Base-by-base conservation (phyloP, 2,888 invertebrate genomes). In the Pediacus dermestoides region DNA sequence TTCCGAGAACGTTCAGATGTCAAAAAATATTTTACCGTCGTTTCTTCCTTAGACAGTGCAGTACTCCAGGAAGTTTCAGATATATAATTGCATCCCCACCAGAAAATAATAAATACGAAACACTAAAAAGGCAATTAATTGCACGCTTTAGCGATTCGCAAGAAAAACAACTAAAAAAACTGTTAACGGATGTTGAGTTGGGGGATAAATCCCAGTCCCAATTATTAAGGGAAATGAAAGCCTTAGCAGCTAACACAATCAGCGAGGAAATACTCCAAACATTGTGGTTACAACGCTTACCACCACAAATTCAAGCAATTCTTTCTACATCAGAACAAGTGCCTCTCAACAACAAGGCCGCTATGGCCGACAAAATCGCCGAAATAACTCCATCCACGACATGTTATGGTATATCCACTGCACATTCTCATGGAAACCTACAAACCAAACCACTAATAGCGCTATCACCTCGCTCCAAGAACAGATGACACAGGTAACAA, bases 141-240 rank as follows among this genome's bases (percentile, higher is more conserved):
- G 31, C 36, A 2, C 39, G 42, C 35, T 56, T 50, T 25, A 39
- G 48, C 9, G 55, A 53, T 13, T 54, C 53, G 0, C 51, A 57
- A 18, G 45, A 44, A 22, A 48, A 37, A 16, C 41, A 46, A 1
- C 4, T 53, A 25, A 42, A 45, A 10, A 53, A 55, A 39, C 18
- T 53, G 4, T 21, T 54, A 2, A 13, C 32, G 4, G 33, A 42
- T 39, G 39, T 54, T 3, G 49, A 55, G 26, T 30, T 60, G 4
- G 56, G 57, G 9, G 53, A 52, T 37, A 33, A 44, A 27, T 47
- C 46, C 27, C 54, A 53, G 7, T 55, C 58, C n/a, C 50, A 55
- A 12, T 38, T 59, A 3, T 34, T 53, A 0, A 37, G 49, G 1
- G 51, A 61, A 18, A 55, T 58, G 52, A 41, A 33, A 12, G 30